phyloP scores from a whole-genome alignment of 2,113 vertebrate species.

The Calypte anna region DNA sequence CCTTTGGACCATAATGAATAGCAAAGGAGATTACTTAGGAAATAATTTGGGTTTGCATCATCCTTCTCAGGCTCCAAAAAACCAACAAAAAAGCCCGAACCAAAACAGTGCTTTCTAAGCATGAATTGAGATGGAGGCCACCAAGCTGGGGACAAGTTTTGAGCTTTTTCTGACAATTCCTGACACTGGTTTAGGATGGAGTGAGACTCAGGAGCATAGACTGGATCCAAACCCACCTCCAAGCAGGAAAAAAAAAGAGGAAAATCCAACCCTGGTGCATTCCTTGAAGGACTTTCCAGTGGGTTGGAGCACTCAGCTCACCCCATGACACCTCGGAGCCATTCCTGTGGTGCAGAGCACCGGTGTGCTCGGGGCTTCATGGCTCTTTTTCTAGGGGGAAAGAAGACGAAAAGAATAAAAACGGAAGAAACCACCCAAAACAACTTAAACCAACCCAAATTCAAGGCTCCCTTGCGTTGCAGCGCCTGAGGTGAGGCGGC shows the following conservation, averaged over 20 bases:
- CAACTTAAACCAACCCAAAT: background rate
- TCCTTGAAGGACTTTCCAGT: fast-evolving
- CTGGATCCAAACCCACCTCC: background rate
- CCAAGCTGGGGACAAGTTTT: background rate
- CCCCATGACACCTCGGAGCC: background rate
- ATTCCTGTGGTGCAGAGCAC: background rate
- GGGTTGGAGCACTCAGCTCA: background rate
- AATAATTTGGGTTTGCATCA: background rate
- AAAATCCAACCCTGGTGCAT: fast-evolving
- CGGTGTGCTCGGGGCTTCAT: fast-evolving
- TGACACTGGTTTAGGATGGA: fast-evolving
- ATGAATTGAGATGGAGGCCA: background rate
- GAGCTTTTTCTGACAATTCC: background rate
- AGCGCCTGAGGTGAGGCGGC: background rate
- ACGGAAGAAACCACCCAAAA: too few species aligned
- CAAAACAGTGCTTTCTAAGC: background rate
- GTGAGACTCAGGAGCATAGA: background rate
- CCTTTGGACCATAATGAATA: background rate
- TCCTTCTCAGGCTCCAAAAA: background rate
- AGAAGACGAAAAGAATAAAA: background rate
- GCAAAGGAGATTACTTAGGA: background rate
- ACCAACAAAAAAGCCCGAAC: too few species aligned
- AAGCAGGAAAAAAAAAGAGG: background rate
- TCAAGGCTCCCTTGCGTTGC: fast-evolving
- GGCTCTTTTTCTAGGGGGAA: background rate